Base-by-base conservation (phyloP, 1,140 invertebrate species). In the Notospermus geniculatus region DNA sequence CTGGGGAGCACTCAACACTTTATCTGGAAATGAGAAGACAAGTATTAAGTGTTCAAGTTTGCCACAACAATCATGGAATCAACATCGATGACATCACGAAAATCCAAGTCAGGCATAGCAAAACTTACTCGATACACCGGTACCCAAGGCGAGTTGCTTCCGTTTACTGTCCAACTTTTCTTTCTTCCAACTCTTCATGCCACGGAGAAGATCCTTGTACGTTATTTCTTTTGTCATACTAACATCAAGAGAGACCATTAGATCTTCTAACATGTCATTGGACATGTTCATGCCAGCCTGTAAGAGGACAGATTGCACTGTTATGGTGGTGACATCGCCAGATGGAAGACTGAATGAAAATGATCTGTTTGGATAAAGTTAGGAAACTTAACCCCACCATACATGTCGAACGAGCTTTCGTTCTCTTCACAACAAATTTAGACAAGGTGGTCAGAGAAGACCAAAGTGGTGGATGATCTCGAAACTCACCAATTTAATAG, bases 221-320 rank as follows among this genome's bases (percentile, higher is more conserved):
- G 73, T 68, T 27, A 80, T 59, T 50, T 70, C 62, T 43, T 77
- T 70, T 66, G 75, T 72, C 45, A 73, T 65, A 58, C 79, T 66
- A 29, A 61, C 63, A 60, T 80, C 78, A 22, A 80, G 66, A 23
- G 71, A 64, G n/a, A 77, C 50, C 50, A 80, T 71, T 62, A 80
- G 58, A 43, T 76, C 76, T 62, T 79, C 78, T 43, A 79, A 56
- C 19, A 79, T 59, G n/a, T 59, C 61, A 19, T 68, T 63, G 9
- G 69, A 71, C 25, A 80, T 69, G 17, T 73, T 72, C 23, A 80
- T 73, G 22, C 70, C 66, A 46, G 65, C 66, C 75, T 78, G 64
- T 15, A 67, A 62, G 27, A 29, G 59, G 46, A 60, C 62, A 52
- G 52, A 56, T 29, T 36, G 4, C 15, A 36, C 32, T 36, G 32